Evolutionary conservation across 2,797 vertebrate species (phyloP), one percentile per base, ranked within the genome.

Genomic region (Anolis apletophallus): DNA sequence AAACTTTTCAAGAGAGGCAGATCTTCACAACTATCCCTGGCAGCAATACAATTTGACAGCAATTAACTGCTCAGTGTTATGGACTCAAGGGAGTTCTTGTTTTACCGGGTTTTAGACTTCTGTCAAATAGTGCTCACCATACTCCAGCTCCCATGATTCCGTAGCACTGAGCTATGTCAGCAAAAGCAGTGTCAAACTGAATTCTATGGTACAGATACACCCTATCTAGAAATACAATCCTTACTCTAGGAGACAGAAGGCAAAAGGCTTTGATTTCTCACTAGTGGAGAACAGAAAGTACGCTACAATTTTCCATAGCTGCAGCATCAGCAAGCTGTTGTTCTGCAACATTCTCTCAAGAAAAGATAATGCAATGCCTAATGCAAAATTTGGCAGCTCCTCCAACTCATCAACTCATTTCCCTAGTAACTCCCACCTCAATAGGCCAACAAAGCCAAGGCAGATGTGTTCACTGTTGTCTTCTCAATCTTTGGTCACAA

Each of bases 241-340:
- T 21, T 29, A 4, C 69, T 68, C 17, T 32, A 34, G 61, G 50
- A 86, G 72, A 74, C 21, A 74, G 32, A 75, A 74, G 5, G 2
- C 9, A 64, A 64, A 64, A 61, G 23, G 8, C 10, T 12, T 64
- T 29, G 26, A 29, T 64, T 29, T 78, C 16, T 61, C 16, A n/a
- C 54, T 32, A 59, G 55, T 36, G 55, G 83, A 10, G 40, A 83
- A 71, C 67, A 78, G 68, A 32, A 87, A n/a, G 55, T 83, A 46
- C 68, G 79, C 67, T 87, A 57, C 55, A 52, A 73, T 79, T 79
- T 79, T n/a, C 81, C 55, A 83, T 54, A 83, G 86, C 81, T 83
- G 81, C 86, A 87, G 64, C 75, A 79, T 83, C 81, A 87, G 86
- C 81, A 83, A 71, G 75, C 75, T 64, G 55, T 64, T 83, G 68